Base-by-base conservation (phyloP, 2,113 vertebrate species). In the Oxygymnocypris stewartii region DNA sequence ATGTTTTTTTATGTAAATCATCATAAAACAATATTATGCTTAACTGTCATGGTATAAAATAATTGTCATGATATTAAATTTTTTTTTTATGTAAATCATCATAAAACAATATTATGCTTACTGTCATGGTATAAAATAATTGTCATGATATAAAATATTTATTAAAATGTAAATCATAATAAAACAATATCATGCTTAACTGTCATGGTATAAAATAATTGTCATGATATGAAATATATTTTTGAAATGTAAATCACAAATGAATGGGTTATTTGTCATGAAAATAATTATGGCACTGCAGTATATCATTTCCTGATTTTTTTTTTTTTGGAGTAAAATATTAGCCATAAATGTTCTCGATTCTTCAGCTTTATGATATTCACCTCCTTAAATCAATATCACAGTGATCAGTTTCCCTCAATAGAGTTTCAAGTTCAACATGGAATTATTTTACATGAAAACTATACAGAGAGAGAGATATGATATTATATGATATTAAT, bases 371-470 rank as follows among this genome's bases (percentile, higher is more conserved):
- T 54, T 78, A 31, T 67, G 37, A 44, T 57, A 47, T 81, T 67
- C 86, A 84, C 44, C 8, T 25, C 49, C 6, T 25, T 65, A 80
- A 90, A 89, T 85, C 88, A 91, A 90, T 77, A 5, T 85, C 89
- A 88, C 89, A 90, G 71, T 71, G 2, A 82, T 88, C 82, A 86
- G 87, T 40, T 88, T 92, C 90, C 93, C 81, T 86, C 20, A 90
- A 89, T 73, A 89, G 75, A 51, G 49, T 87, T 81, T 79, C 88
- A 92, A 88, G 84, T 92, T 89, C 88, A 85, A 84, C 78, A 88
- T 74, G 89, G 88, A 91, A 37, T 89, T 76, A 92, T 92, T 93
- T 83, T 93, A 93, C 89, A 84, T 69, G 88, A 89, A 91, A 89
- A 89, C 90, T 91, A 90, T 87, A 54, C 25, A 31, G 57, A 87